Evolutionary conservation across 2,888 invertebrate species (phyloP).

Genomic region (Diaphora mendica): DNA sequence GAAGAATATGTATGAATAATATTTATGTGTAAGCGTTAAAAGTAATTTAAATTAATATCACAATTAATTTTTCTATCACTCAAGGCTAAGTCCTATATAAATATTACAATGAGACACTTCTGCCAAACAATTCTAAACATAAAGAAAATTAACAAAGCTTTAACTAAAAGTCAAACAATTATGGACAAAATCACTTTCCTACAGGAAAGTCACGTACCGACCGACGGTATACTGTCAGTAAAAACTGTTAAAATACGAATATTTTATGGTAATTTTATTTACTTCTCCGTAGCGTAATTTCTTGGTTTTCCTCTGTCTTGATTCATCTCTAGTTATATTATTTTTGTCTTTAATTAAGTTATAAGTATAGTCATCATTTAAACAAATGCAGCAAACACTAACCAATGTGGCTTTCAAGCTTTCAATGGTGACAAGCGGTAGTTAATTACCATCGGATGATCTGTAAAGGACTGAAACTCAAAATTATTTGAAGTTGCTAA

Average conservation of each 20-base stretch:
- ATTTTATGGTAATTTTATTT: neutral
- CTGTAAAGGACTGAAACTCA: too few relatives aligned
- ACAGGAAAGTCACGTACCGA: slow-evolving; percentile 9
- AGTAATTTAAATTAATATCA: too few relatives aligned
- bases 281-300: neutral
- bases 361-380: neutral
- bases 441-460: too few relatives aligned
- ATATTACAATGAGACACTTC: slow-evolving; percentile 3
- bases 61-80: neutral
- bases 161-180: slow-evolving; percentile 21
- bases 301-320: neutral
- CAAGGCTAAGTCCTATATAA: slow-evolving; percentile 1
- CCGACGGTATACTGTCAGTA: neutral
- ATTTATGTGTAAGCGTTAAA: too few relatives aligned
- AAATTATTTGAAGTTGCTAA: too few relatives aligned
- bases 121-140: slow-evolving; percentile 13
- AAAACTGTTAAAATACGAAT: neutral
- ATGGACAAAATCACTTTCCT: slow-evolving; percentile 13
- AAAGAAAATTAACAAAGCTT: slow-evolving; percentile 16
- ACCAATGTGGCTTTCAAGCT: too few relatives aligned
- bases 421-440: too few relatives aligned
- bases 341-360: neutral
- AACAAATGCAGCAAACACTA: too few relatives aligned
- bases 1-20: too few relatives aligned
- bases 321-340: neutral